Conservation (phyloP, 1,140 invertebrate genomes). For the Galleria mellonella region DNA sequence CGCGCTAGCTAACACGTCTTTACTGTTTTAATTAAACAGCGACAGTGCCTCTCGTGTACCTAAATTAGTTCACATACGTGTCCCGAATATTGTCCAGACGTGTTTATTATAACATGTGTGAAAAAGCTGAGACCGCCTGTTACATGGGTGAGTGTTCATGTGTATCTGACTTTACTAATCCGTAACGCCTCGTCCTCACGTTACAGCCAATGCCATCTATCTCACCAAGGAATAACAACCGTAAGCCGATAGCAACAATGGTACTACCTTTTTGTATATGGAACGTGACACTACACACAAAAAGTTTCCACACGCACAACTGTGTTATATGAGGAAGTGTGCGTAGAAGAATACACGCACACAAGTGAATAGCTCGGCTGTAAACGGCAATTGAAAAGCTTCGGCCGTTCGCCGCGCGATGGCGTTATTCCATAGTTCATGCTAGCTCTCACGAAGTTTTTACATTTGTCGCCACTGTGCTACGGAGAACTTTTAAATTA, state of each 20-base stretch:
- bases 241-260: conserved; percentile 25
- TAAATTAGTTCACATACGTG: conserved; percentile 39
- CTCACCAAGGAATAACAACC: conserved; percentile 46
- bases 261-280: conserved; percentile 46
- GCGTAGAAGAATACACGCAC: conserved; percentile 44
- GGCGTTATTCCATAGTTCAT: conserved; percentile 51
- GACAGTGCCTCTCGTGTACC: conserved; percentile 36
- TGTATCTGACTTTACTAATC: conserved; percentile 4
- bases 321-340: conserved; percentile 37
- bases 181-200: conserved; percentile 4
- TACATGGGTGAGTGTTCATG: conserved; percentile 38
- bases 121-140: conserved; percentile 22
- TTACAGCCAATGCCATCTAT: conserved; percentile 62
- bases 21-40: conserved; percentile 50
- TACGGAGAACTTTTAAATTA: conserved; percentile 27
- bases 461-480: conserved; percentile 46
- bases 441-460: conserved; percentile 20
- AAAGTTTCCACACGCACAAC: conserved; percentile 38
- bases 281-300: conserved; percentile 19
- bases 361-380: conserved; percentile 23
- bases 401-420: conserved; percentile 64
- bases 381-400: conserved; percentile 57
- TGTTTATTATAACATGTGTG: conserved; percentile 43
- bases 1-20: conserved; percentile 60
- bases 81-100: conserved; percentile 25